phyloP scores from a whole-genome alignment of 2,797 vertebrate genomes.

The Gallirallus australis region DNA sequence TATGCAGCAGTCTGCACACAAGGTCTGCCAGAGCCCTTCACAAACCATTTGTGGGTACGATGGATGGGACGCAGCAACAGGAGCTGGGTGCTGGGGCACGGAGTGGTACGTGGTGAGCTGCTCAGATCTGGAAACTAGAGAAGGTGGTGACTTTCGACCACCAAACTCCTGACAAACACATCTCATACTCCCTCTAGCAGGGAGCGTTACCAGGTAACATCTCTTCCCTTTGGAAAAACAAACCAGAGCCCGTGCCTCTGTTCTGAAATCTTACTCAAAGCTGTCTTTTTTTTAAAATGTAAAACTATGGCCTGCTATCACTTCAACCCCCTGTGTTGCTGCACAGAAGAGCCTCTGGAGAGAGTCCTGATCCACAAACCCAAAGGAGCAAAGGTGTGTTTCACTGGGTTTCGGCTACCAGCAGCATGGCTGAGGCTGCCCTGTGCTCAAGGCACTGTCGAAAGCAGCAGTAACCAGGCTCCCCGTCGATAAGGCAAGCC shows the following conservation, averaged over 20 bases:
- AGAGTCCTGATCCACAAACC: neutral
- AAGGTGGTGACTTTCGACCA: neutral
- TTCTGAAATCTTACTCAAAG: neutral
- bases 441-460: neutral
- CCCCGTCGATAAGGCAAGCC: neutral
- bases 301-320: neutral
- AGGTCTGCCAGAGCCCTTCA: neutral
- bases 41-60: accelerated
- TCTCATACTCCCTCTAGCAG: neutral
- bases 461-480: neutral
- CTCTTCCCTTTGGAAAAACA: neutral
- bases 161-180: neutral
- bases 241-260: neutral
- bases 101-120: too few species aligned
- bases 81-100: too few species aligned
- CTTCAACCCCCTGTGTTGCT: neutral
- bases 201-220: neutral
- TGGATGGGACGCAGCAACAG: neutral
- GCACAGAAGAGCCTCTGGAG: neutral
- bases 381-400: neutral
- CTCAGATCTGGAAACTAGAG: neutral
- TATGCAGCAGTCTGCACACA: neutral
- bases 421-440: neutral
- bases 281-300: neutral
- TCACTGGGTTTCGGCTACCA: neutral